Base-by-base conservation (phyloP, 2,888 invertebrate species). In the Heliconius cydno region DNA sequence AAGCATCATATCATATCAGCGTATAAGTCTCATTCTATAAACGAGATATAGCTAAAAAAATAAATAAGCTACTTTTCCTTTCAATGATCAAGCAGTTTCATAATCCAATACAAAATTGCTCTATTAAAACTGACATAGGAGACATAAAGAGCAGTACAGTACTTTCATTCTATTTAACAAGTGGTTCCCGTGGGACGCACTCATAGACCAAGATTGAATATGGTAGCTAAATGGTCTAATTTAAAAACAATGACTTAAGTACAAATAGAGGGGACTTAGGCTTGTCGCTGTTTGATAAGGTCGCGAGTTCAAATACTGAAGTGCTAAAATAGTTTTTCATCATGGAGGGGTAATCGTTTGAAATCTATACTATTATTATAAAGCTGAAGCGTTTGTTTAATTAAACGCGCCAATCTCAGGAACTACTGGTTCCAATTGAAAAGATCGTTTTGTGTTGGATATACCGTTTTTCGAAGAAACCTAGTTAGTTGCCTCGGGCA, bases 161-260 rank as follows among this genome's bases (percentile, higher is more conserved):
- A 57, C 52, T 30, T 52, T 30, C 72, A 22, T 46, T 72, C 28
- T 15, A 2, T 30, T 0, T 15, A 52, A 30, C 52, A 52, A 72
- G 68, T 34, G 30, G 34, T 68, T 68, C 68, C 68, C 68, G 68
- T 68, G 68, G 68, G 68, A 68, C 68, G n/a, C 70, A 28, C 15
- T 46, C 70, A 46, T 70, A 70, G 70, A 41, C 25, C 13, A 34
- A 41, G 13, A 70, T 46, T 70, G 25, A 28, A 70, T 7, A 70
- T 70, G 70, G 25, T 25, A 70, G 46, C n/a, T 70, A 70, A 70
- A 70, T 70, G 70, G 41, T 70, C 41, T 70, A 70, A 70, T 46
- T 70, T 70, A 70, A 46, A 70, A 70, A 41, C 68, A 68, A 38
- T n/a, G 68, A 38, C n/a, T 38, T 68, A 12, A 68, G 68, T 67